phyloP scores from a whole-genome alignment of 2,888 invertebrate genomes.

The Rambutsinella grinnellia region DNA sequence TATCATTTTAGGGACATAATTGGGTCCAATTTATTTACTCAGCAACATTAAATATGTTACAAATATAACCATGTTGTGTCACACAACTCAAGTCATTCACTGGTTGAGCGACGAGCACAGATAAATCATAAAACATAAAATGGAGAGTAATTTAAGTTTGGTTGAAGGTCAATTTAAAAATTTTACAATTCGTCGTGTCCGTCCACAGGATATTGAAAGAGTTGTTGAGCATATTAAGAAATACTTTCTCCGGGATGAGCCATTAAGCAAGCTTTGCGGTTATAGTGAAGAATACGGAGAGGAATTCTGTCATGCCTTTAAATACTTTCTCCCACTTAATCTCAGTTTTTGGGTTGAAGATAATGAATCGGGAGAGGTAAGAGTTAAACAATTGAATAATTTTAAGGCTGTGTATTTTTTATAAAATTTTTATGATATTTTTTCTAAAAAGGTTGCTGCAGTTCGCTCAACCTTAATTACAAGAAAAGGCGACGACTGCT shows the following conservation, averaged over 20 bases:
- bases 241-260: constrained; percentile 31
- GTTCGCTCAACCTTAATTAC: constrained; percentile 27
- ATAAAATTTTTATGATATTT: not conserved
- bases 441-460: constrained; percentile 19
- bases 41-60: no score
- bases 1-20: no score
- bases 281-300: constrained; percentile 27
- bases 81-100: no score
- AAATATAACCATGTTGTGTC: no score
- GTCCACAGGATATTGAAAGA: constrained; percentile 25
- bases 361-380: constrained; percentile 33
- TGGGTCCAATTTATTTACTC: no score
- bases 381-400: not conserved
- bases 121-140: no score
- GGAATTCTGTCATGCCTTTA: constrained; percentile 27
- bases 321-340: constrained; percentile 13
- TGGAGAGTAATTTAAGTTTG: constrained; percentile 9
- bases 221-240: constrained; percentile 25
- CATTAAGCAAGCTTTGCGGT: constrained; percentile 6
- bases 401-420: not conserved
- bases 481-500: constrained; percentile 4
- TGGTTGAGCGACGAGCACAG: no score
- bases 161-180: constrained; percentile 26
- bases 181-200: constrained; percentile 11
- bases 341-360: constrained; percentile 46